Percentiles rank a stretch among this genome's conserved stretches.
phyloP scores from a whole-genome alignment of 2,888 invertebrate species.

The Brachyptera risi region DNA sequence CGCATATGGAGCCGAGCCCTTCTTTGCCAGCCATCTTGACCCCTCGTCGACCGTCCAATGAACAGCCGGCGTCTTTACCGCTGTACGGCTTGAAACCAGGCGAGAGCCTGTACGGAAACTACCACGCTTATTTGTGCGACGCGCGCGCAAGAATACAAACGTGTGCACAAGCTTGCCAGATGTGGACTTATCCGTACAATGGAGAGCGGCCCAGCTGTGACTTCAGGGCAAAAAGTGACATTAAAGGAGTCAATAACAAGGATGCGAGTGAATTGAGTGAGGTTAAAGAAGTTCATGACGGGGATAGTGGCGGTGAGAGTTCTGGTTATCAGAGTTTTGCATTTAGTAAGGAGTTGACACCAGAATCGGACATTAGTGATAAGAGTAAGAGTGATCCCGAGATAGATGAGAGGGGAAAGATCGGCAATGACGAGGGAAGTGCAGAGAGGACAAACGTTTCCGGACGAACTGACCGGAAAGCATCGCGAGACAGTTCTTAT shows the following conservation, averaged over 20 bases:
- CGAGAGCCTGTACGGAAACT: slow-evolving; percentile 72
- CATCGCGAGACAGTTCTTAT: slow-evolving; percentile 29
- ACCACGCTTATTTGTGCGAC: slow-evolving; percentile 82
- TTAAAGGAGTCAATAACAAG: too few relatives aligned
- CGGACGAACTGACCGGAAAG: neutral
- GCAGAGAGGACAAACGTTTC: neutral
- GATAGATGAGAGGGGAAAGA: neutral
- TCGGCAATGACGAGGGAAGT: slow-evolving; percentile 16
- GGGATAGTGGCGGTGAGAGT: slow-evolving; percentile 65
- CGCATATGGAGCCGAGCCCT: slow-evolving; percentile 30
- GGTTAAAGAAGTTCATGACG: neutral
- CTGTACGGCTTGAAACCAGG: slow-evolving; percentile 25
- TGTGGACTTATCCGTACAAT: slow-evolving; percentile 79
- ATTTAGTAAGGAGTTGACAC: slow-evolving; percentile 42
- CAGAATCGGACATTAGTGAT: neutral
- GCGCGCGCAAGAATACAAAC: slow-evolving; percentile 54
- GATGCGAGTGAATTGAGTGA: neutral
- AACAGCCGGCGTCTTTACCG: slow-evolving; percentile 28
- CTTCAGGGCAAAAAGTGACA: neutral
- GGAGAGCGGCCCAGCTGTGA: slow-evolving; percentile 50
- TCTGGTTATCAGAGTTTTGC: slow-evolving; percentile 72
- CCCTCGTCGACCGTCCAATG: slow-evolving; percentile 19
- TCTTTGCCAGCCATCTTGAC: slow-evolving; percentile 27
- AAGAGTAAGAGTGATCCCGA: neutral
- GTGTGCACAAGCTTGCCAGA: slow-evolving; percentile 67